Evolutionary conservation across 2,888 invertebrate genomes (phyloP).

Genomic region (Coelogynopora nodosa): DNA sequence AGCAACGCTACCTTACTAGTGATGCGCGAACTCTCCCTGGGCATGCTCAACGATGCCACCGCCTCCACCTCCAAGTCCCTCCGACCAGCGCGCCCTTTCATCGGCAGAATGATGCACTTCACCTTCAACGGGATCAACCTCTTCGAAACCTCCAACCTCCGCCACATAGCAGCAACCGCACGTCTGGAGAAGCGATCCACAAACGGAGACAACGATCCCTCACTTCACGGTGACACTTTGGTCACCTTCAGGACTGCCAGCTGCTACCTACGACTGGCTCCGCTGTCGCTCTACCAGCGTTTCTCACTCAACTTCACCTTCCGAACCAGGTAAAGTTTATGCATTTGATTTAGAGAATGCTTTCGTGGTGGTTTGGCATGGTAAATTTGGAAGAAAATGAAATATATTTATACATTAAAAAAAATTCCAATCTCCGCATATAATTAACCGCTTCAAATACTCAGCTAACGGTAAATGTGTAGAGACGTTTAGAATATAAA

Average conservation of each 20-base stretch:
- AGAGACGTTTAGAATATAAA: too few species aligned
- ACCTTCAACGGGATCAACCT: slow-evolving; percentile 36
- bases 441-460: too few species aligned
- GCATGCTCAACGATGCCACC: background rate
- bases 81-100: background rate
- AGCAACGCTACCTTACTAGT: background rate
- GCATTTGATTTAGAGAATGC: too few species aligned
- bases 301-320: slow-evolving; percentile 11
- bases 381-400: too few species aligned
- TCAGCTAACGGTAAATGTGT: too few species aligned
- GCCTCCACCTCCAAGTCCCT: background rate
- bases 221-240: background rate
- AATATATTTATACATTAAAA: too few species aligned
- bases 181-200: background rate
- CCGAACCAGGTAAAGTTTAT: too few species aligned
- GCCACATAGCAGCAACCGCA: background rate
- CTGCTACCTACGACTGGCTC: background rate
- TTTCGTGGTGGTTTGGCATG: too few species aligned
- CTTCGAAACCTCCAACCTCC: slow-evolving; percentile 17
- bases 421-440: too few species aligned
- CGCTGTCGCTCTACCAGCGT: background rate
- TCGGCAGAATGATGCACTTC: slow-evolving; percentile 40
- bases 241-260: slow-evolving; percentile 5
- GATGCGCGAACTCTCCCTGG: background rate
- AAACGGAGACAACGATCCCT: slow-evolving; percentile 17